Base-by-base conservation (phyloP, 1,140 invertebrate genomes). In the Protaetia brevitarsis region DNA sequence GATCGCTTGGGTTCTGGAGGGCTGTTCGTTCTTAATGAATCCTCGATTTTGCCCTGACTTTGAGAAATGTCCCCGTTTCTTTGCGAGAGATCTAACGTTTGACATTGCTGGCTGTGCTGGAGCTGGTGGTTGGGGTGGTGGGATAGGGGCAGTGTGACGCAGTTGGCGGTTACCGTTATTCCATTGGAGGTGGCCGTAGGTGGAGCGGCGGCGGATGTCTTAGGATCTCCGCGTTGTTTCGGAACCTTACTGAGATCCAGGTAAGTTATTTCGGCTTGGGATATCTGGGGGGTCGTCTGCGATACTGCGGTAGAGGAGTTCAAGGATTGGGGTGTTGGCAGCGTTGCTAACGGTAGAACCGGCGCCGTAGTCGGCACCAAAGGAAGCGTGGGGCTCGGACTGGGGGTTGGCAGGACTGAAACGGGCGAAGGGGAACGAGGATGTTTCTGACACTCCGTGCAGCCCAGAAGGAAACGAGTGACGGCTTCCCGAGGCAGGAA, bases 401-500 rank as follows among this genome's bases (percentile, higher is more conserved):
- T 83, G 5, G 83, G 82, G 0, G 83, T 83, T 3, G 82, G 83
- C 63, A 77, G 70, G 2, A 83, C 75, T 0, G 82, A 81, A 0
- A 64, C 62, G 31, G 86, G 86, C 45, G 89, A 90, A 1, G 87
- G 84, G 60, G 91, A 88, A 70, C 92, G 86, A 69, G 93, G 91
- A 65, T 93, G 87, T 74, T 93, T 88, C 75, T 95, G 93, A 78
- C 94, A 96, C 76, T 96, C 93, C n/a, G 91, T 88, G 79, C 94
- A 96, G 67, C 93, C 92, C 72, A 96, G 88, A 27, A 97, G 86
- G 79, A 97, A 97, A 70, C 93, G 88, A 37, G 95, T 97, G 73
- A 98, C 95, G 1, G 95, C 95, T 80, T 97, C 95, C 29, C 95
- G 87, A 1, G 95, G 95, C 63, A 98, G 83, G 75, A 97, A 97